These are phyloP conservation scores for Sebastes minor DNA, from an alignment of 2,797 vertebrate species.

Conservation along the genomic window DNA sequence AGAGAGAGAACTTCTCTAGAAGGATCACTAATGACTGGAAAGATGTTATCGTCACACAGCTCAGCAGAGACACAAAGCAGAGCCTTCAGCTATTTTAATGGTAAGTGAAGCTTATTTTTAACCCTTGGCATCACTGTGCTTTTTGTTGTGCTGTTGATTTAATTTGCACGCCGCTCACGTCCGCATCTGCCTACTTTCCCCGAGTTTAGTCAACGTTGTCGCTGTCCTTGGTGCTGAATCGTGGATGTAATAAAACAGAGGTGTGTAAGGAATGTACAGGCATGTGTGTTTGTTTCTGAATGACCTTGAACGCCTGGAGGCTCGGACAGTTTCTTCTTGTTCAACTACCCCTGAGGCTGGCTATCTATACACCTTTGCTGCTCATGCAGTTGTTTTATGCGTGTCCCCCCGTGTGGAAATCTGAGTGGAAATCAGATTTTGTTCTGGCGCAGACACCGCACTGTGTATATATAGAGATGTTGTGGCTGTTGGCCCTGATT, in stretches of 20 bases:
- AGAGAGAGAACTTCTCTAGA: background rate
- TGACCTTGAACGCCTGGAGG: background rate
- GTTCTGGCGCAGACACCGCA: background rate
- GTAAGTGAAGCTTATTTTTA: constrained; percentile 15
- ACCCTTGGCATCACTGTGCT: background rate
- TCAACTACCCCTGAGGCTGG: background rate
- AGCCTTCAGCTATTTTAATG: constrained; percentile 9
- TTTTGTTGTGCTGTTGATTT: background rate
- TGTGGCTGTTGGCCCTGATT: constrained; percentile 19
- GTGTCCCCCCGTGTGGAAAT: background rate
- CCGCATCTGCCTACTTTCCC: background rate
- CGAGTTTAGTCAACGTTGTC: constrained; percentile 4
- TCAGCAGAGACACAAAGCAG: background rate
- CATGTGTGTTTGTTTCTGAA: background rate
- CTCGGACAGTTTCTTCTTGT: background rate
- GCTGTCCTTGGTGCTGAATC: constrained; percentile 12
- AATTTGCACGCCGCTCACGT: constrained; percentile 15
- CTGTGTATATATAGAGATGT: constrained; percentile 1
- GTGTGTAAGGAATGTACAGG: background rate
- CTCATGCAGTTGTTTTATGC: constrained; percentile 1
- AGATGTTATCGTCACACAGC: constrained; percentile 24
- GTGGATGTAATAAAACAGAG: background rate
- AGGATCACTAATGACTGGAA: constrained; percentile 25
- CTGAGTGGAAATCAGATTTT: constrained; percentile 7
- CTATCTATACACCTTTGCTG: constrained; percentile 1